Evolutionary conservation across 35 echinoderm and acorn worm genomes (phyloP).

Genomic region (Lytechinus pictus): DNA sequence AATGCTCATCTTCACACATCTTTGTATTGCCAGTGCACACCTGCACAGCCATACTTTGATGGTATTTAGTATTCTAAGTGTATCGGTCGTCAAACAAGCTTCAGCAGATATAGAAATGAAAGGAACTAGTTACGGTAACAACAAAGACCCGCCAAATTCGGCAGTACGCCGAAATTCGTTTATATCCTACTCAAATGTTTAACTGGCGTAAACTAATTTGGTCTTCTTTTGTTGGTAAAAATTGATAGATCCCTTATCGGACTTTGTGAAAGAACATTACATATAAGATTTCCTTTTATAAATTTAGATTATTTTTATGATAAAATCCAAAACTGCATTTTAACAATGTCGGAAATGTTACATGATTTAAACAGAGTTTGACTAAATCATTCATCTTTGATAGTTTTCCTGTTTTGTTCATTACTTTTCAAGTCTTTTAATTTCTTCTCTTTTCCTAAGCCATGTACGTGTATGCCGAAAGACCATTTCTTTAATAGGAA

Average conservation of each 20-base stretch:
- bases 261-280: neutral
- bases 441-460: too few species aligned
- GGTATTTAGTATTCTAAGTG: neutral
- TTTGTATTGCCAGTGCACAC: neutral
- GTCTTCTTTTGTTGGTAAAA: conserved; percentile 1
- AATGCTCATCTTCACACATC: conserved; percentile 27
- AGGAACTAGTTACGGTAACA: conserved; percentile 2
- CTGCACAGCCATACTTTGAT: neutral
- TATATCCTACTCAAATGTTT: neutral
- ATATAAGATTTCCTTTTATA: neutral
- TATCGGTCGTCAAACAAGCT: neutral
- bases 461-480: too few species aligned
- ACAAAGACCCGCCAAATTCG: neutral
- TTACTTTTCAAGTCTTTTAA: too few species aligned
- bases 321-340: too few species aligned
- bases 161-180: neutral
- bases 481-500: too few species aligned
- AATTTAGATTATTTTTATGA: neutral
- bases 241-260: conserved; percentile 18
- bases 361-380: too few species aligned
- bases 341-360: too few species aligned
- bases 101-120: neutral
- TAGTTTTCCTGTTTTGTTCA: too few species aligned
- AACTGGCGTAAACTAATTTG: neutral
- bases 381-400: too few species aligned